Base-by-base conservation (phyloP, 2,113 vertebrate genomes). In the Chaetura pelagica region DNA sequence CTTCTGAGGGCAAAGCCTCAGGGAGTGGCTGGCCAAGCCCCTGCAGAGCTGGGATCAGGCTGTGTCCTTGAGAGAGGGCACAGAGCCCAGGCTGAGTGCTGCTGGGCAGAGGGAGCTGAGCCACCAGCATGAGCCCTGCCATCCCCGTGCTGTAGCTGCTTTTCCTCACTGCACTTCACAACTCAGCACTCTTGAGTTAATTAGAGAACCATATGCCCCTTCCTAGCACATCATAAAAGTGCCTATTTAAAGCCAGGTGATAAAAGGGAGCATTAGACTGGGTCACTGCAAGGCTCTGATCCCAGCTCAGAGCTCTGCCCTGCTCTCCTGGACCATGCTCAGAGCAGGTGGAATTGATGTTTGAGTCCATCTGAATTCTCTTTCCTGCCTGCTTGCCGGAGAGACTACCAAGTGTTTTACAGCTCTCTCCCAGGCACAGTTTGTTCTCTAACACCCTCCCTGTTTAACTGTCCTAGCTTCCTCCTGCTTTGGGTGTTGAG, bases 191-290 rank as follows among this genome's bases (percentile, higher is more conserved):
- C 88, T 62, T 15, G 21, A 93, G 93, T 84, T 95, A 94, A 95
- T 96, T 95, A 96, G 80, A 90, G 92, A 95, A 93, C 94, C 93
- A 94, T 88, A 91, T 95, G 94, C 96, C 88, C 93, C 93, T 82
- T 93, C 84, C 94, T 96, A 89, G 1, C 96, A 96, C 96, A 92
- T 96, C 94, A 76, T 96, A 96, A 96, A 97, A 96, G 79, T 14
- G 20, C 2, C 6, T 74, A 86, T 96, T 96, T 96, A 93, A 87
- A 92, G 84, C 76, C 2, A 49, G 69, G 76, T 20, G 96, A 96
- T 95, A 96, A 96, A 97, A 95, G 80, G 35, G 22, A 96, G 92
- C 61, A 29, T 89, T 89, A 89, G 86, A 17, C 76, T 27, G 92
- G 94, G 93, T 88, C 94, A 72, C 44, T 12, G 77, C 73, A 3